Conservation (phyloP, 2,113 vertebrate species). For the Vulpes vulpes region DNA sequence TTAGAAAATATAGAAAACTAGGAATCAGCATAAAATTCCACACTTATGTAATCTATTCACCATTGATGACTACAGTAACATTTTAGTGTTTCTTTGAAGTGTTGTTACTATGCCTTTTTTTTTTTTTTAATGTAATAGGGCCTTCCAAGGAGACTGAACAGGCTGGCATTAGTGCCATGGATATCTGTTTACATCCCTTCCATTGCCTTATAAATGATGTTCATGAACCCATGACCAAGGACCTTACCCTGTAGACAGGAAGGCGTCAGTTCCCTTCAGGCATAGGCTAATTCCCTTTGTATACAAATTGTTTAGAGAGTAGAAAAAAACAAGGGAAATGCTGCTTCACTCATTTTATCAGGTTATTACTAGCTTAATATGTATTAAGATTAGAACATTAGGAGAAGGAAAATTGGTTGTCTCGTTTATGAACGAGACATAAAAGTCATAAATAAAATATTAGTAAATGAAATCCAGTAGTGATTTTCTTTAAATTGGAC, state of each 20-base stretch:
- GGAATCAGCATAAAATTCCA: neutral
- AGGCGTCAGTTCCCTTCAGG: neutral
- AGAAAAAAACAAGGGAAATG: neutral
- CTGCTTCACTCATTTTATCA: neutral
- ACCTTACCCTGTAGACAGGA: neutral
- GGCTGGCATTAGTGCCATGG: fast-evolving
- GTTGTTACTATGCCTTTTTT: neutral
- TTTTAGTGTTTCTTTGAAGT: neutral
- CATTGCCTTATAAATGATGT: neutral
- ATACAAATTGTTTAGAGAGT: neutral
- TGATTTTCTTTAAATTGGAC: neutral
- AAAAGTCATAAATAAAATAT: constrained; percentile 32
- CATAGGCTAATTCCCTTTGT: neutral
- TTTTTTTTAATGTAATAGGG: neutral
- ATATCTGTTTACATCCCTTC: neutral
- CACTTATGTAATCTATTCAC: too few species aligned
- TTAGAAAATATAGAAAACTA: neutral
- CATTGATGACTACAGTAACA: neutral
- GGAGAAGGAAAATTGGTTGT: neutral
- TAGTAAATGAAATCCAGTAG: neutral
- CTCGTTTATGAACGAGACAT: neutral
- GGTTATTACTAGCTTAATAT: neutral
- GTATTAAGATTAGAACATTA: neutral
- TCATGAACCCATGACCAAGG: neutral
- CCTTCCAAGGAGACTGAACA: neutral